Base-by-base conservation (phyloP, 2,797 vertebrate genomes). In the Delichon dasypus region DNA sequence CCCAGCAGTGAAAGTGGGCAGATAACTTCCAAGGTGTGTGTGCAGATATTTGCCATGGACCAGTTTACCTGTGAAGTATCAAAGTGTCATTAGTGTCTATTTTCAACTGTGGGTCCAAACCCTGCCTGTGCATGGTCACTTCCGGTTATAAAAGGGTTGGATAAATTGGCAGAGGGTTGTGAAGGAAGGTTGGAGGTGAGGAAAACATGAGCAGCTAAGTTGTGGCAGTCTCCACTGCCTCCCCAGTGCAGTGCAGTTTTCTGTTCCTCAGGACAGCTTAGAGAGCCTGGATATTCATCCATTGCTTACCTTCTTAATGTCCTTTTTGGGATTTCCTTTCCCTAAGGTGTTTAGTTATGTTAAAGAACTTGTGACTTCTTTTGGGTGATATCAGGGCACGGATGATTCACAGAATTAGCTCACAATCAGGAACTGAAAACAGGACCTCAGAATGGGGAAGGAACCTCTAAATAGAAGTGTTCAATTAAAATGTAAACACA, bases 371-470 rank as follows among this genome's bases (percentile, higher is more conserved):
- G 17, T 79, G 77, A 57, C 70, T 90, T 84, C 29, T 73, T 83
- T 80, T 55, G 76, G 79, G 60, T 82, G 40, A 21, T 32, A 45
- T 14, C n/a, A 76, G 58, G 60, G 74, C 53, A 70, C 36, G 21
- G 64, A 58, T 93, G 88, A 79, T 64, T 94, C 45, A 80, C 44
- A 36, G 80, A 65, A 66, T 54, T 67, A 45, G 67, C 34, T 15
- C 10, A 7, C 53, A 51, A 5, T 53, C 36, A 50, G 94, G 96
- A 97, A 96, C 77, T 93, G 91, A 86, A 91, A 97, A 91, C 61
- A 87, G 91, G 96, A 96, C 90, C 64, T 94, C 88, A 89, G 58
- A 96, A 91, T 54, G 65, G 55, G 74, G 91, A 95, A 96, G 91
- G 64, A 87, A 74, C 74, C 25, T 61, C 80, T 77, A 87, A 90